Evolutionary conservation across 1,140 invertebrate genomes (phyloP), one percentile per base, ranked within the genome.

Genomic region (Coboldia fuscipes): DNA sequence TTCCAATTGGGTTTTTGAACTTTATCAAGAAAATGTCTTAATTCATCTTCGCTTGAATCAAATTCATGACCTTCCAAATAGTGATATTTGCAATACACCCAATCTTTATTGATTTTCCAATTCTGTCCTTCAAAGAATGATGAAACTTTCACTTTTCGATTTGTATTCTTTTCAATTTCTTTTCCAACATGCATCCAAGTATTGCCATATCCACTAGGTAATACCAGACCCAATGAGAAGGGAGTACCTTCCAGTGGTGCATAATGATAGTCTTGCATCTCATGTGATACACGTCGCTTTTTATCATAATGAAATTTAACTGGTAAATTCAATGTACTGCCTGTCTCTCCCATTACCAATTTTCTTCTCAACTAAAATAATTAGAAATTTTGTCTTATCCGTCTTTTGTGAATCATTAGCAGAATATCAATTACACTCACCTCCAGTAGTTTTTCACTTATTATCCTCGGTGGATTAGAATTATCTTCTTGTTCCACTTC

Each of bases 41-140:
- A 42, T 47, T 82, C 77, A 1, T 68, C 64, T 54, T 88, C 80
- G 3, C 75, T 63, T 12, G 57, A 70, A 8, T 65, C 48, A 40
- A 77, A 79, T 38, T 73, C 66, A 39, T 77, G 71, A 0, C 68
- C 69, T 49, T 77, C 72, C 30, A 75, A 54, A 46, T 83, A 80
- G 47, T 84, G 79, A 53, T 81, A 88, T 42, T 82, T 78, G 54
- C 84, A 88, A 46, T 88, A 89, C 0, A 76, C 69, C 83, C 85
- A 92, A 42, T 82, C 71, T 0, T 83, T 83, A 61, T 92, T 82
- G 13, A 92, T 64, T 47, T 72, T 73, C 75, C 83, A 92, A 46
- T 76, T 74, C 17, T 65, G 58, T 3, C 71, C 72, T 30, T 61
- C 51, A 37, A 75, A 74, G 41, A 70, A 78, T 13, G 69, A 64